Base-by-base conservation (phyloP, 2,113 vertebrate genomes). In the Cinclus mexicanus region DNA sequence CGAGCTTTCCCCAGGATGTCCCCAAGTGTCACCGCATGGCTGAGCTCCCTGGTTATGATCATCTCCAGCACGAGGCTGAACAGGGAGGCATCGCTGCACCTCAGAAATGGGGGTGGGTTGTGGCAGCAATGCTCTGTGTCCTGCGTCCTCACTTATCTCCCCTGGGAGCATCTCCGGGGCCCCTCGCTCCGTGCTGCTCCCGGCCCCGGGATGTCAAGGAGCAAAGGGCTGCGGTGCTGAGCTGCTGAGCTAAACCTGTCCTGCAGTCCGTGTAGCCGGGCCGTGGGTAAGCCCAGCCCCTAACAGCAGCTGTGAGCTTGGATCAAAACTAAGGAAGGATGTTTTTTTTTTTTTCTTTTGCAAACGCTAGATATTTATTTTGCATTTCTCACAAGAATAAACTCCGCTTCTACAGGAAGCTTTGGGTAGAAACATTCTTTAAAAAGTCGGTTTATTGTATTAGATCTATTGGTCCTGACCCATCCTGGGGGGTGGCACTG, bases 291-390 rank as follows among this genome's bases (percentile, higher is more conserved):
- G 81, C 79, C 60, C 46, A 26, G 35, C 23, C 76, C 50, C 49
- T 20, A 47, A 7, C 6, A 7, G 26, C 59, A 21, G 37, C 46
- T 0, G 0, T 3, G 20, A 86, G 41, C 53, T 25, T 7, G 0
- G 9, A 69, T 15, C 28, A 77, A 91, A 83, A 44, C 21, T 83
- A 31, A 0, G 29, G 9, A 7, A 29, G 13, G 6, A 7, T 13
- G 52, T 69, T 70, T 75, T 83, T n/a, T 28, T 29, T 39, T 61
- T 79, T 79, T 42, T 39, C 69, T 77, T 83, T 80, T 95, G 76
- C 85, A 97, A 96, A 95, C 1, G 1, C 88, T 95, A 83, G n/a
- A 5, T 70, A 61, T 97, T 97, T 97, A 97, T 97, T 97, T 97
- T 92, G 92, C 53, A 59, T 82, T 86, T 85, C 85, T 91, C 92